These are phyloP conservation scores for Syngnathus scovelli DNA, from an alignment of 2,113 vertebrate genomes.

Conservation along the genomic window DNA sequence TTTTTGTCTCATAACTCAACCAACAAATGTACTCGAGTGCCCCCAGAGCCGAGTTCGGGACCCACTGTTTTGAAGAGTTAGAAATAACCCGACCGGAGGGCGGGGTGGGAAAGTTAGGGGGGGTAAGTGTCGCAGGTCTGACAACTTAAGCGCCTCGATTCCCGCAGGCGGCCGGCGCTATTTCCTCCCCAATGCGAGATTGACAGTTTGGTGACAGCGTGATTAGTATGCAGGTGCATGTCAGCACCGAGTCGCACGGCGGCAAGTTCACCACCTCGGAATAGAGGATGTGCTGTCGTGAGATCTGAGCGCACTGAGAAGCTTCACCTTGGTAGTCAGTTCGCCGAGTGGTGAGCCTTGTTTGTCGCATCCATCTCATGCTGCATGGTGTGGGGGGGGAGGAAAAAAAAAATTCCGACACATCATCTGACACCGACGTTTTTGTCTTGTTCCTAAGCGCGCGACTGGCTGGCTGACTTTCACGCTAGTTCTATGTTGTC, in stretches of 20 bases:
- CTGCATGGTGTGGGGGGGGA: slow-evolving; percentile 59
- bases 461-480: slow-evolving; percentile 33
- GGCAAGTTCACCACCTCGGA: slow-evolving; percentile 51
- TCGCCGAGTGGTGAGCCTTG: slow-evolving; percentile 65
- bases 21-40: neutral
- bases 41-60: neutral
- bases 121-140: slow-evolving; percentile 17
- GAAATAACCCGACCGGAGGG: slow-evolving; percentile 8
- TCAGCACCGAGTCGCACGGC: slow-evolving; percentile 51
- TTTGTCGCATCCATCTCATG: slow-evolving; percentile 79
- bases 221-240: slow-evolving; percentile 57
- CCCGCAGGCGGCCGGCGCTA: slow-evolving; percentile 20
- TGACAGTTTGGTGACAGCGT: slow-evolving; percentile 64
- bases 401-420: slow-evolving; percentile 29
- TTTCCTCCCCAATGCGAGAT: slow-evolving; percentile 46
- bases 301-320: slow-evolving; percentile 36
- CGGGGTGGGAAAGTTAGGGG: neutral
- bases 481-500: slow-evolving; percentile 41
- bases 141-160: slow-evolving; percentile 40
- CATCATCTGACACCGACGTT: slow-evolving; percentile 44
- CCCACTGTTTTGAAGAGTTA: neutral
- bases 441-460: slow-evolving; percentile 55
- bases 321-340: slow-evolving; percentile 28
- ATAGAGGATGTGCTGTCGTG: slow-evolving; percentile 50
- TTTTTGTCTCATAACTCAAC: too few relatives aligned